Percentiles rank a stretch among this genome's conserved stretches.
These are phyloP conservation scores for Drosophila micromelanica DNA, from an alignment of 1,140 invertebrate genomes.

Conservation along the genomic window DNA sequence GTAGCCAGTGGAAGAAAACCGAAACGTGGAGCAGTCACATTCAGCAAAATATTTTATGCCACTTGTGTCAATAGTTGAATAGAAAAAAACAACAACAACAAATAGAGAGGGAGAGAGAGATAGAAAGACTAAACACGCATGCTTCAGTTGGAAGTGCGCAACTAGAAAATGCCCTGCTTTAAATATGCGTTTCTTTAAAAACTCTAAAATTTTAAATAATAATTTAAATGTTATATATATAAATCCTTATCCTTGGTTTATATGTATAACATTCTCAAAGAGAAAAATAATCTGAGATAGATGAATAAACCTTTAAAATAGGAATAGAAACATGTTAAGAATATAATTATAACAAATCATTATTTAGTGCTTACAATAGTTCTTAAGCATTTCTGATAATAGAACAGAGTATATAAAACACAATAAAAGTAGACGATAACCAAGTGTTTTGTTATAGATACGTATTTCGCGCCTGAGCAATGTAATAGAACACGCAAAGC, in stretches of 20 bases:
- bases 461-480: slow-evolving; percentile 42
- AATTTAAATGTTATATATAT: no score
- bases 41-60: slow-evolving; percentile 49
- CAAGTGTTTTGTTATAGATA: slow-evolving; percentile 41
- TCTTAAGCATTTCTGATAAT: neutral
- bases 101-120: neutral
- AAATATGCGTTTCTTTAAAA: no score
- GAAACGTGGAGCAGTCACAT: slow-evolving; percentile 41
- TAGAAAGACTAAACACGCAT: neutral
- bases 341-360: no score
- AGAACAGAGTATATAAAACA: slow-evolving; percentile 10
- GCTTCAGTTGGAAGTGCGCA: slow-evolving; percentile 1
- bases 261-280: no score
- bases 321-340: no score
- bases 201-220: no score
- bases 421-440: slow-evolving; percentile 15
- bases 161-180: neutral
- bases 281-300: neutral
- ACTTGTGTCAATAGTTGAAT: slow-evolving; percentile 72
- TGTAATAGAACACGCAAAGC: slow-evolving; percentile 42
- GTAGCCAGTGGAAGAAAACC: slow-evolving; percentile 2
- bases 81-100: slow-evolving; percentile 19
- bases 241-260: no score
- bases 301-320: neutral
- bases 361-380: neutral